Evolutionary conservation across 2,113 vertebrate genomes (phyloP), one percentile per base, ranked within the genome.

Genomic region (Chlorocebus sabaeus): DNA sequence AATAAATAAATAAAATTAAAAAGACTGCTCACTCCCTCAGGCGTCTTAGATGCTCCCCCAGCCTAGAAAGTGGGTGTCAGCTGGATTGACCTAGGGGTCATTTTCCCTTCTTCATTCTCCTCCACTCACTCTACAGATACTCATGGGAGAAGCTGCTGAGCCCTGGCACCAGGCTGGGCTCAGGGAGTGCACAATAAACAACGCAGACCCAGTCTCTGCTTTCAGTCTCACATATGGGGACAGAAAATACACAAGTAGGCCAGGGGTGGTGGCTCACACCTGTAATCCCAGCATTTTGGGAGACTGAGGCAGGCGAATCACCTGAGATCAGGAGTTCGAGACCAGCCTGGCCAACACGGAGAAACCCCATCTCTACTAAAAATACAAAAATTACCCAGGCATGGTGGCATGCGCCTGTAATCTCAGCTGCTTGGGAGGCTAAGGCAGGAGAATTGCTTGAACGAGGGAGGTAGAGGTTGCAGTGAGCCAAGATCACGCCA

Each of bases 181-280:
- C 13, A 12, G 22, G 75, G 48, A 4, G 14, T 2, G 2, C 22
- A 61, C 23, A 5, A 27, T 18, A 35, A 40, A 27, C 0, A 23
- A 57, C 55, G 38, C 5, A 79, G 27, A 40, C 27, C 52, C 7
- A 30, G 22, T 6, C 38, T 52, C 38, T 50, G 25, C 17, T 67
- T 72, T 57, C 32, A 9, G 82, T 68, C 17, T 45, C 70, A 30
- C 32, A 35, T 68, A 7, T 0, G 1, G 30, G 43, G 43, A 61
- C 25, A 55, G 38, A 55, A 32, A 86, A 30, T 8, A 73, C 79
- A 45, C n/a, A 45, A 73, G 52, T 12, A 3, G 38, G 43, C 17
- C 3, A 3, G 61, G 61, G 5, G 12, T 0, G 0, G 61, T 30
- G 30, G 27, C 61, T 64, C 27, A 64, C 11, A 0, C 25, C 59